A percentile compares a stretch with the other conserved stretches of the same genome.
phyloP scores from a whole-genome alignment of 2,888 invertebrate genomes.

The Spodoptera littoralis region DNA sequence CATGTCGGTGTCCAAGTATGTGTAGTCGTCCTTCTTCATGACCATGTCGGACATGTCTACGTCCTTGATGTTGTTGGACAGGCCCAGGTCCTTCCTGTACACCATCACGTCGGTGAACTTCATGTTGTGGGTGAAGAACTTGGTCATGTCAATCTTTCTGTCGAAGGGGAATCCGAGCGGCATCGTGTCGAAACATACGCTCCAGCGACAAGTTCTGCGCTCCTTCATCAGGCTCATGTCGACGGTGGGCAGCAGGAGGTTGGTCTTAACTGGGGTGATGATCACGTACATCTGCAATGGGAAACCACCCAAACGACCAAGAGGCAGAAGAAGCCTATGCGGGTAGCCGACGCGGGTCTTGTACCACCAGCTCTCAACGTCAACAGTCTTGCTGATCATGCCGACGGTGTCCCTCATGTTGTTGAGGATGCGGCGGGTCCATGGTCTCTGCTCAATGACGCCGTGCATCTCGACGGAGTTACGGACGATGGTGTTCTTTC shows the following conservation, averaged over 20 bases:
- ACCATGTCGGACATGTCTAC: conserved; percentile 78
- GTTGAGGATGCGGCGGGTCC: conserved; percentile 75
- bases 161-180: conserved; percentile 94
- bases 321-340: conserved; percentile 91
- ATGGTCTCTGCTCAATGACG: conserved; percentile 89
- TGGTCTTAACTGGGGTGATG: conserved; percentile 87
- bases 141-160: conserved; percentile 88
- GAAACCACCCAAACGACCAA: conserved; percentile 90
- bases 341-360: conserved; percentile 90
- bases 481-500: conserved; percentile 91
- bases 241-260: conserved; percentile 79
- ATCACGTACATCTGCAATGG: conserved; percentile 90
- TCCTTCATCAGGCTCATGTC: conserved; percentile 84
- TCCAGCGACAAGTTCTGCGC: conserved; percentile 87
- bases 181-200: conserved; percentile 89
- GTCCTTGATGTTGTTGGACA: conserved; percentile 75
- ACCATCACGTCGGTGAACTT: conserved; percentile 90
- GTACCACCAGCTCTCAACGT: conserved; percentile 88
- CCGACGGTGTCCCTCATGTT: conserved; percentile 70
- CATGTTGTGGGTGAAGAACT: conserved; percentile 91
- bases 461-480: conserved; percentile 91
- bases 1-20: conserved; percentile 79
- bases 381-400: conserved; percentile 85
- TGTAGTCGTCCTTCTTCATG: conserved; percentile 82
- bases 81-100: conserved; percentile 88